Evolutionary conservation across 1,140 invertebrate genomes (phyloP), one percentile per base, ranked within the genome.

Genomic region (Daktulosphaira vitifoliae): DNA sequence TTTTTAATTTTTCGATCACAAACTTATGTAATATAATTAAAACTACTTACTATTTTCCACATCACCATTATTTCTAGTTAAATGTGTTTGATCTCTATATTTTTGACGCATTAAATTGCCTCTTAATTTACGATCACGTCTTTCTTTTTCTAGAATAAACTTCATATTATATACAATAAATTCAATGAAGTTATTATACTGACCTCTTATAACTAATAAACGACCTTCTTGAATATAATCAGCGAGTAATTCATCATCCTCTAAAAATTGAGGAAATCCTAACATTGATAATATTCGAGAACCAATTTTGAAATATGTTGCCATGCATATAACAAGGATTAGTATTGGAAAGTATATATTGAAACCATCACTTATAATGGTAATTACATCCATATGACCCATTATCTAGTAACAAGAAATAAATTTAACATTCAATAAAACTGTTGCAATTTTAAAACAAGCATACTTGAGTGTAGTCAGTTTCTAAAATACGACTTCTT

Each of bases 261-360:
- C 89, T 49, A 96, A 82, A 77, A 97, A 97, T 76, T 98, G 93
- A 74, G 96, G 92, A 76, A 98, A 96, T 25, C 95, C 95, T 68
- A 97, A 80, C 42, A 88, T 81, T 26, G 90, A 90, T 8, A 98
- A 78, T 44, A 95, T 76, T 65, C 92, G 82, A 67, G 88, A 89
- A 29, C 94, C 95, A n/a, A 97, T 75, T 72, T 88, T 90, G 74
- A 98, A 95, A 79, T 96, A 98, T 0, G 94, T 98, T 59, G 92
- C 89, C 65, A 95, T 74, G 73, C 94, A 97, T 69, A 99, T 86
- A 62, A 92, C 80, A 39, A 98, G 80, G 73, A 99, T 96, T 51
- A 89, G 83, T 81, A 98, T 98, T 0, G 97, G 97, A 76, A 99
- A 97, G 74, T 99, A 99, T 42, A 99, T 89, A 76, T 99, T 98